Evolutionary conservation across 2,797 vertebrate species (phyloP).

Genomic region (Aphelocoma californica): DNA sequence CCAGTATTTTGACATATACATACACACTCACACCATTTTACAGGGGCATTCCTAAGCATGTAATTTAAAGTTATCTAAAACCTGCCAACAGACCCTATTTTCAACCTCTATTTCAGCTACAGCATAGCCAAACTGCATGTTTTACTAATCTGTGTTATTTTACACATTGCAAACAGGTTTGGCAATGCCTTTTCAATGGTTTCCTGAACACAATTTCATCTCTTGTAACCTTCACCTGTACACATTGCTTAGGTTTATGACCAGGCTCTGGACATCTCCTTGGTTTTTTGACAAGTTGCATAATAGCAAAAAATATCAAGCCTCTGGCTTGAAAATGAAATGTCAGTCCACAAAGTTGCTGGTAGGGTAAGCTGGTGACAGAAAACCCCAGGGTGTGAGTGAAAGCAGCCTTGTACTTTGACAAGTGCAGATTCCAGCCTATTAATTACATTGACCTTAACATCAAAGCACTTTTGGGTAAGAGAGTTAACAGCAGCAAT

Average conservation of each 20-base stretch:
- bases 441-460: slow-evolving; percentile 46
- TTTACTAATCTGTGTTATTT: not conserved
- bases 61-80: not conserved
- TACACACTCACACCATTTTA: not conserved
- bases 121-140: not conserved
- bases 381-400: slow-evolving; percentile 13
- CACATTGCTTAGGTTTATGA: not conserved
- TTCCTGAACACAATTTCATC: not conserved
- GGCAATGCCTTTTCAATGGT: not conserved
- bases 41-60: not conserved
- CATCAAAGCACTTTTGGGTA: not conserved
- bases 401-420: slow-evolving; percentile 23
- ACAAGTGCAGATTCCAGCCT: slow-evolving; percentile 7
- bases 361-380: slow-evolving; percentile 27
- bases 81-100: not conserved
- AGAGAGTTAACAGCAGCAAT: not conserved
- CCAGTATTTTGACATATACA: not conserved
- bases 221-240: not conserved
- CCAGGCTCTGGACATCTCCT: not conserved
- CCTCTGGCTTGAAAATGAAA: slow-evolving; percentile 20
- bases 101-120: not conserved
- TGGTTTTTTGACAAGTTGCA: slow-evolving; percentile 18
- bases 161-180: not conserved
- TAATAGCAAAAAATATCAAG: slow-evolving; percentile 47
- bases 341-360: slow-evolving; percentile 16